These are phyloP conservation scores for Aleiodes sp. DNA, from an alignment of 1,140 invertebrate species.

Conservation along the genomic window DNA sequence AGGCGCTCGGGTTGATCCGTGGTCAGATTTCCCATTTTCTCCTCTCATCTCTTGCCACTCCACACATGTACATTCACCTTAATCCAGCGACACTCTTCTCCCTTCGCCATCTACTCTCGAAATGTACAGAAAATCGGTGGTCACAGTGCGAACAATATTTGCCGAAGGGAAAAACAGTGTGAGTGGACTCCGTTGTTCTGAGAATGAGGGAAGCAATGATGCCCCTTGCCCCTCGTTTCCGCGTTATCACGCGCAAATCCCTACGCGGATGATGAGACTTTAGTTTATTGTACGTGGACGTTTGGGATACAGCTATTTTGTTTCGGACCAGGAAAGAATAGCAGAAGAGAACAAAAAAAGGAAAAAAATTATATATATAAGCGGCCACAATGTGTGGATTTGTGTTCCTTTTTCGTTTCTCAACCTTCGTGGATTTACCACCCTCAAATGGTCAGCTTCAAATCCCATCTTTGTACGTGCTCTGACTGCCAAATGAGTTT, in stretches of 20 bases:
- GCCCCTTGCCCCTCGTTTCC: too few relatives aligned
- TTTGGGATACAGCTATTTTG: constrained; percentile 31
- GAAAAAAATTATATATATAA: constrained; percentile 32
- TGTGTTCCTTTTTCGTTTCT: constrained; percentile 25
- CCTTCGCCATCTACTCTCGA: constrained; percentile 25
- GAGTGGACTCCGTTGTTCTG: constrained; percentile 43
- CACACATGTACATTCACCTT: neutral
- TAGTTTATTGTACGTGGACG: constrained; percentile 64
- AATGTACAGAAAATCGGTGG: neutral
- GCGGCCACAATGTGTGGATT: constrained; percentile 19
- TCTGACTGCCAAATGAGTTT: constrained; percentile 51
- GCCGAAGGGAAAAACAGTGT: constrained; percentile 21
- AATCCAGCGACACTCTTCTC: constrained; percentile 1
- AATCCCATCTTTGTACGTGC: constrained; percentile 46
- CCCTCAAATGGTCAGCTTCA: constrained; percentile 38
- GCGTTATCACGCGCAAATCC: constrained; percentile 65
- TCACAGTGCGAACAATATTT: neutral
- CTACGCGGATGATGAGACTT: constrained; percentile 64
- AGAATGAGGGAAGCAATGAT: constrained; percentile 45
- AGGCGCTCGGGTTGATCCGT: constrained; percentile 58
- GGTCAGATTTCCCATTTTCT: constrained; percentile 49
- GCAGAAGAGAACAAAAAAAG: neutral
- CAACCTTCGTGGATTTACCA: constrained; percentile 16
- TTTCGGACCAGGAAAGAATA: neutral
- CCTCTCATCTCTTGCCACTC: constrained; percentile 27